Percentiles rank a stretch among this genome's conserved stretches.
phyloP scores from a whole-genome alignment of 2,797 vertebrate genomes.

The Gadopsis bispinosus region DNA sequence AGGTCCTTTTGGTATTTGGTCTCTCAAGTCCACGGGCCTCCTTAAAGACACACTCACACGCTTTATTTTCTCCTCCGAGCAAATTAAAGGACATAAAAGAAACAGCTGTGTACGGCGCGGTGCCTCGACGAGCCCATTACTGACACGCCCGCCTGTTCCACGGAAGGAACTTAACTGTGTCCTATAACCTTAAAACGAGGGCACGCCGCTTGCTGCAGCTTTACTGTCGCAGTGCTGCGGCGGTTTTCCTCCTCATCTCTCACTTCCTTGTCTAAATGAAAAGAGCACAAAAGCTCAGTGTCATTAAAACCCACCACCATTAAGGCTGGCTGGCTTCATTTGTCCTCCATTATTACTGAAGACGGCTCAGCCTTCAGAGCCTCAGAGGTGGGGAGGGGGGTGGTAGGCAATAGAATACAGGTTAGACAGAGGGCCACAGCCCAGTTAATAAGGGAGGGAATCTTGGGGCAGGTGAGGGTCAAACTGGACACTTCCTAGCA shows the following conservation, averaged over 20 bases:
- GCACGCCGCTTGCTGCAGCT: constrained; percentile 49
- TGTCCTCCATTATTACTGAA: constrained; percentile 77
- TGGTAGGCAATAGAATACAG: constrained; percentile 68
- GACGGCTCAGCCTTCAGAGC: constrained; percentile 65
- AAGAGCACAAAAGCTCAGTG: constrained; percentile 68
- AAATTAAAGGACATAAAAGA: constrained; percentile 86
- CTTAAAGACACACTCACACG: constrained; percentile 71
- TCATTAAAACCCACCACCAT: constrained; percentile 78
- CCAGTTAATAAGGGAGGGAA: constrained; percentile 76
- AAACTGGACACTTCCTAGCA: constrained; percentile 86
- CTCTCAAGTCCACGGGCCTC: constrained; percentile 75
- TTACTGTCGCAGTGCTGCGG: constrained; percentile 59
- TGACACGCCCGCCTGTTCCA: constrained; percentile 58
- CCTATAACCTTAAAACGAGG: constrained; percentile 78
- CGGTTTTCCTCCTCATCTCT: constrained; percentile 50
- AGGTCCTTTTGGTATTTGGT: constrained; percentile 84
- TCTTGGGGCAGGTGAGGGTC: constrained; percentile 85
- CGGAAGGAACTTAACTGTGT: constrained; percentile 76
- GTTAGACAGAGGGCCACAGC: constrained; percentile 73
- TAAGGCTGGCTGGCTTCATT: constrained; percentile 74
- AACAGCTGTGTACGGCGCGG: constrained; percentile 78
- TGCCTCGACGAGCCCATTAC: constrained; percentile 74
- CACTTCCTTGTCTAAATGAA: constrained; percentile 66
- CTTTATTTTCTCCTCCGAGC: constrained; percentile 81
- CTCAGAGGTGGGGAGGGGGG: constrained; percentile 45